phyloP scores from a whole-genome alignment of 1,140 invertebrate genomes.

The Pachyrhynchus sulphureomaculatus region DNA sequence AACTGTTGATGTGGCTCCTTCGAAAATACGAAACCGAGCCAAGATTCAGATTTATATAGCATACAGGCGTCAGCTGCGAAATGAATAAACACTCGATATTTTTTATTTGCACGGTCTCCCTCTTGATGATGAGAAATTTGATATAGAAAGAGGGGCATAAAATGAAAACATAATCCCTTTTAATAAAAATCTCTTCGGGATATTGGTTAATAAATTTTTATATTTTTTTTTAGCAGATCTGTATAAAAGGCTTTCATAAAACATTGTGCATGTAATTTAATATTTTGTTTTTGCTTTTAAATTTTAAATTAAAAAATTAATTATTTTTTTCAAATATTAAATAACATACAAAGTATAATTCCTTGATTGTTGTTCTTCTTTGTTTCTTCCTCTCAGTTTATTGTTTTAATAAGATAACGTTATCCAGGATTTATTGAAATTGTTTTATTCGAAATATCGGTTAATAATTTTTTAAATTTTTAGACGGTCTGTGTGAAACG shows the following conservation, averaged over 20 bases:
- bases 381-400: no score
- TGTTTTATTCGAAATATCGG: no score
- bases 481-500: neutral
- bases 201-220: conserved; percentile 21
- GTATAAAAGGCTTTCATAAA: conserved; percentile 1
- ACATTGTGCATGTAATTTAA: neutral
- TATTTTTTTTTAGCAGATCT: conserved; percentile 11
- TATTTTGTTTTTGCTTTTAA: neutral
- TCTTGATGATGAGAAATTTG: conserved; percentile 15
- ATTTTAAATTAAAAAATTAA: no score
- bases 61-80: conserved; percentile 35
- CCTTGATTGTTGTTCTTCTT: no score
- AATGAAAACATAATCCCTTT: conserved; percentile 31
- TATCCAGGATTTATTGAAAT: no score
- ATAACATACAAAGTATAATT: no score
- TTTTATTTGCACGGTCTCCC: conserved; percentile 21
- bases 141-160: conserved; percentile 26
- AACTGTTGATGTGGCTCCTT: conserved; percentile 5
- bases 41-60: conserved; percentile 32
- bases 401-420: no score
- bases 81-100: conserved; percentile 34
- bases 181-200: conserved; percentile 26
- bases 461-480: conserved; percentile 25
- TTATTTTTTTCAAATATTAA: no score
- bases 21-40: conserved; percentile 19